Percentiles rank a stretch among this genome's conserved stretches.
Evolutionary conservation across 2,888 invertebrate species (phyloP).

Genomic region (Linyphia triangularis): DNA sequence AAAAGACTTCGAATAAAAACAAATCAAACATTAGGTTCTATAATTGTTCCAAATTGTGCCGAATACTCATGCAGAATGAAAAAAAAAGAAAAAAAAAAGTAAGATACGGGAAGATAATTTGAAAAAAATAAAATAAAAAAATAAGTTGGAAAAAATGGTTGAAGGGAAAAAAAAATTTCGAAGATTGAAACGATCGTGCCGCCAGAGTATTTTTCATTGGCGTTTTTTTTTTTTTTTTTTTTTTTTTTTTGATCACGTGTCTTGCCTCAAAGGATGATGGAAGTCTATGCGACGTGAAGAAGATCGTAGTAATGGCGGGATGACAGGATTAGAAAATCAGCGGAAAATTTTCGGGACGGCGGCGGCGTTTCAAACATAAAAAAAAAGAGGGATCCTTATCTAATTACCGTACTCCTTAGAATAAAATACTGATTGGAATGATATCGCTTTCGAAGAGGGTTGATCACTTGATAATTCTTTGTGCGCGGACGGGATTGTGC

Average conservation of each 20-base stretch:
- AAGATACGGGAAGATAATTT: no score
- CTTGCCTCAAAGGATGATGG: no score
- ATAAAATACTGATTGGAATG: not conserved
- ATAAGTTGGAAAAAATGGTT: no score
- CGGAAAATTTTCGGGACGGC: not conserved
- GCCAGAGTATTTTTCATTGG: not conserved
- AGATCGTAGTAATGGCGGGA: not conserved
- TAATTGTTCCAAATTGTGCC: not conserved
- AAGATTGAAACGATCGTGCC: not conserved
- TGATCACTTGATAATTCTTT: no score
- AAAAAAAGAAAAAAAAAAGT: not conserved
- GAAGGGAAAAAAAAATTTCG: not conserved
- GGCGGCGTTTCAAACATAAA: no score
- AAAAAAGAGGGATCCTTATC: not conserved
- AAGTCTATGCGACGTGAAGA: not conserved
- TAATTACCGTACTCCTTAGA: not conserved
- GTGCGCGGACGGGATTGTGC: no score
- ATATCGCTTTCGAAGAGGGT: no score
- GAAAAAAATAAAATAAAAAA: no score
- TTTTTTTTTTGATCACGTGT: no score
- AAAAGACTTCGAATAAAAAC: not conserved
- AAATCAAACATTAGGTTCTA: no score
- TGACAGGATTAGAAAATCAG: conserved; percentile 3
- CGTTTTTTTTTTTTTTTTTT: no score
- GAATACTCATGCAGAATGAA: no score